Evolutionary conservation across 1,140 invertebrate genomes (phyloP).

Genomic region (Globodera rostochiensis): DNA sequence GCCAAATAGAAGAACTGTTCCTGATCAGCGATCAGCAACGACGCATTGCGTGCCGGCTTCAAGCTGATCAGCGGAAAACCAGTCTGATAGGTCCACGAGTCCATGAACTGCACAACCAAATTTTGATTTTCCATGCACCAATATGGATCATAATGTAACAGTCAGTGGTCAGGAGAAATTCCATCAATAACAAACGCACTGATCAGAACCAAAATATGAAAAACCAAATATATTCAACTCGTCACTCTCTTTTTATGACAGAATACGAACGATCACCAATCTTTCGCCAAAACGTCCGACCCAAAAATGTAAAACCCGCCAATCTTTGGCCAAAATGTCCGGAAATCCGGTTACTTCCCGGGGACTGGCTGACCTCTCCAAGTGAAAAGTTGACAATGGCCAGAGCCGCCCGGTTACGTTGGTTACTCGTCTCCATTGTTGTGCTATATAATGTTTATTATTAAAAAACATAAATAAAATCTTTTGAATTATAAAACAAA

Average conservation of each 20-base stretch:
- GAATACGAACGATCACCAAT: no score
- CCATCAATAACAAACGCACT: no score
- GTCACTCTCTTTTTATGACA: no score
- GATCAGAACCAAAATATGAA: no score
- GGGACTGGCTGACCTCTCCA: constrained; percentile 9
- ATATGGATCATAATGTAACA: no score
- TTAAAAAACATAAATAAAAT: not conserved
- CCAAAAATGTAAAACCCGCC: no score
- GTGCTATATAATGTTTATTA: not conserved
- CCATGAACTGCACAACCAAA: constrained; percentile 19
- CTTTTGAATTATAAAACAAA: not conserved
- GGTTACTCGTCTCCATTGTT: constrained; percentile 9
- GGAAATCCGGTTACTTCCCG: no score
- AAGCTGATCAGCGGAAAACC: constrained; percentile 33
- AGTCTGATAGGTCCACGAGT: constrained; percentile 30
- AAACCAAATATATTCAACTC: no score
- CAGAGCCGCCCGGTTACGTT: not conserved
- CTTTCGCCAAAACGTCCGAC: no score
- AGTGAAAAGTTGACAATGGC: constrained; percentile 28
- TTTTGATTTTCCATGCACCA: no score
- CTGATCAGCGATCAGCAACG: constrained; percentile 17
- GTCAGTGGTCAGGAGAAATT: no score
- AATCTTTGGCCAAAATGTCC: no score
- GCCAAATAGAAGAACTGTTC: constrained; percentile 22
- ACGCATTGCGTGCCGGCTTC: constrained; percentile 1